phyloP scores from a whole-genome alignment of 2,888 invertebrate species.

The Cremastinae sp. region DNA sequence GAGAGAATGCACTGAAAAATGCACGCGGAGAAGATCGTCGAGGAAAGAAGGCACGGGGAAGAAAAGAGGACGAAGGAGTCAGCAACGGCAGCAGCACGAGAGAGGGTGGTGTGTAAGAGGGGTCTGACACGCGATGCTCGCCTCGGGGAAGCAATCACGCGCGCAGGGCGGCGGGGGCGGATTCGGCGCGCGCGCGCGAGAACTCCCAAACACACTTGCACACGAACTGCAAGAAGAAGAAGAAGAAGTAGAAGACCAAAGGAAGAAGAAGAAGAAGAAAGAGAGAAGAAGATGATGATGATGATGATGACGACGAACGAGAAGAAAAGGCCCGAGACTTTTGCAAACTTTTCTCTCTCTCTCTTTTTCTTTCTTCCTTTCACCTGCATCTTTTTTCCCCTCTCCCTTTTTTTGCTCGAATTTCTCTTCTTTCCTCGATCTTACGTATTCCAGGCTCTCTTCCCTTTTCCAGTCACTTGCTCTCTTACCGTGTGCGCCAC shows the following conservation, averaged over 20 bases:
- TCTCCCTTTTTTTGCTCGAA: slow-evolving; percentile 37
- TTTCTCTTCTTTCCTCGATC: slow-evolving; percentile 52
- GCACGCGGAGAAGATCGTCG: slow-evolving; percentile 46
- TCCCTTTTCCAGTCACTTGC: slow-evolving; percentile 45
- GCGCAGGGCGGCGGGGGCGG: slow-evolving; percentile 78
- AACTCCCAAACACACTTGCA: not conserved
- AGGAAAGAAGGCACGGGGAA: slow-evolving; percentile 51
- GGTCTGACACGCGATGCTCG: slow-evolving; percentile 79
- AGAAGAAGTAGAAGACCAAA: slow-evolving; percentile 29
- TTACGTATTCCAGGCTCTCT: slow-evolving; percentile 40
- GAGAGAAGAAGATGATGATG: slow-evolving; percentile 16
- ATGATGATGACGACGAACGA: slow-evolving; percentile 25
- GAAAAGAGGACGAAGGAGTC: slow-evolving; percentile 60
- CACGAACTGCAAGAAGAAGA: slow-evolving; percentile 35
- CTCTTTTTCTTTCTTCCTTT: slow-evolving; percentile 42
- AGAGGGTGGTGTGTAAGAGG: slow-evolving; percentile 74
- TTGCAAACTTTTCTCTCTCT: slow-evolving; percentile 47
- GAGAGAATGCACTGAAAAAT: slow-evolving; percentile 26
- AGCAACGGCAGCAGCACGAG: slow-evolving; percentile 66
- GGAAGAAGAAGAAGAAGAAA: slow-evolving; percentile 21
- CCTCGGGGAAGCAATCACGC: slow-evolving; percentile 78
- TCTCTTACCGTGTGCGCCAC: slow-evolving; percentile 49
- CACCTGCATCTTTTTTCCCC: slow-evolving; percentile 47
- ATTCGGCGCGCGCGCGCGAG: slow-evolving; percentile 65
- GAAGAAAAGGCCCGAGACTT: slow-evolving; percentile 43